phyloP scores from a whole-genome alignment of 2,888 invertebrate species.

The Ramazzottius varieornatus region DNA sequence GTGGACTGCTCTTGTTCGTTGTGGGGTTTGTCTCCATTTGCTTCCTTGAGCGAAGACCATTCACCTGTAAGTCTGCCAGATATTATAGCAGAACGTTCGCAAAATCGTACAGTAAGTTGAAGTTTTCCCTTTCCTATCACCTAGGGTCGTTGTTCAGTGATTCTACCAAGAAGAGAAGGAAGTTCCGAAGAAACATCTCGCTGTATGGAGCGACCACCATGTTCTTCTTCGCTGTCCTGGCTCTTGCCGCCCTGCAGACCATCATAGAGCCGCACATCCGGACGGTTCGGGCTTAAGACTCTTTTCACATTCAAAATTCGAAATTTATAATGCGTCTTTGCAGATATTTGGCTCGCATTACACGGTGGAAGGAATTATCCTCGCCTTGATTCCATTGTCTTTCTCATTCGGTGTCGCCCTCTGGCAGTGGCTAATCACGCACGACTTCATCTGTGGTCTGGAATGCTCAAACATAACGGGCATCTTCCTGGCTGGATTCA shows the following conservation, averaged over 20 bases:
- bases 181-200: not conserved
- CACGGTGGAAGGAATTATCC: not conserved
- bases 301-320: not conserved
- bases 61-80: not conserved
- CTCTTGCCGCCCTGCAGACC: not conserved
- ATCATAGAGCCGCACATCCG: not conserved
- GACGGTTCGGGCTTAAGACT: too few relatives aligned
- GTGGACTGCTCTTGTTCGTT: not conserved
- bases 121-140: not conserved
- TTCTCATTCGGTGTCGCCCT: not conserved
- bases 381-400: not conserved
- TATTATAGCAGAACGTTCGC: too few relatives aligned
- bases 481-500: not conserved
- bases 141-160: not conserved
- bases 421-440: slow-evolving; percentile 3
- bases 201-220: not conserved
- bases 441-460: slow-evolving; percentile 2
- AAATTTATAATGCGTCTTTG: not conserved
- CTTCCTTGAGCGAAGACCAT: not conserved
- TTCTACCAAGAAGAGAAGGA: not conserved
- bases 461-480: not conserved
- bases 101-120: too few relatives aligned
- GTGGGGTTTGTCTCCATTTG: not conserved
- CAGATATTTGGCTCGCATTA: not conserved
- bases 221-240: not conserved